Conservation (phyloP, 2,797 vertebrate genomes). For the Chromobotia macracanthus region DNA sequence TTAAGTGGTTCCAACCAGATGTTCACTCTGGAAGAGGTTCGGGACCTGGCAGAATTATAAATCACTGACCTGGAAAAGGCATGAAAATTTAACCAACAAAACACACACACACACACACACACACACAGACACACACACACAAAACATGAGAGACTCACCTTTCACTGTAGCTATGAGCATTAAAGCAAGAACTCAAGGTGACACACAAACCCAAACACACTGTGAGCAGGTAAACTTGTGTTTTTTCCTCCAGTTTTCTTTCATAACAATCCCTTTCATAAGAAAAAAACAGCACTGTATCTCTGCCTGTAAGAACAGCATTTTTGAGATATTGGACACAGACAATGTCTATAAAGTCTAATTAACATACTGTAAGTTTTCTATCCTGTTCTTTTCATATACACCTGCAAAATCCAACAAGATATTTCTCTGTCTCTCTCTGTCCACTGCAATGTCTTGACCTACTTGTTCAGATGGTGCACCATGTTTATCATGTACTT, state of each 20-base stretch:
- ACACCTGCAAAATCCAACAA: no score
- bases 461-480: no score
- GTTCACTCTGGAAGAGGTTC: slow-evolving; percentile 70
- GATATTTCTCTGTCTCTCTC: no score
- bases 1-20: slow-evolving; percentile 74
- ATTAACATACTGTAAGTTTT: no score
- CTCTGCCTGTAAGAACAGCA: no score
- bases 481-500: no score
- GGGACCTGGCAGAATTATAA: slow-evolving; percentile 69
- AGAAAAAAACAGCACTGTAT: neutral
- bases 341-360: no score
- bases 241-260: neutral
- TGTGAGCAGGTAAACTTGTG: neutral
- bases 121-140: slow-evolving; percentile 14
- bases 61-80: slow-evolving; percentile 63
- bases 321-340: no score
- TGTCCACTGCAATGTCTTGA: no score
- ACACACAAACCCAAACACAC: neutral
- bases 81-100: slow-evolving; percentile 63
- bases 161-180: slow-evolving; percentile 22
- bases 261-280: neutral
- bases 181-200: slow-evolving; percentile 12
- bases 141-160: slow-evolving; percentile 38
- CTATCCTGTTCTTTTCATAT: no score
- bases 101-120: slow-evolving; percentile 38